Conservation (phyloP, 2,888 invertebrate genomes). For the Synergus umbraculus region DNA sequence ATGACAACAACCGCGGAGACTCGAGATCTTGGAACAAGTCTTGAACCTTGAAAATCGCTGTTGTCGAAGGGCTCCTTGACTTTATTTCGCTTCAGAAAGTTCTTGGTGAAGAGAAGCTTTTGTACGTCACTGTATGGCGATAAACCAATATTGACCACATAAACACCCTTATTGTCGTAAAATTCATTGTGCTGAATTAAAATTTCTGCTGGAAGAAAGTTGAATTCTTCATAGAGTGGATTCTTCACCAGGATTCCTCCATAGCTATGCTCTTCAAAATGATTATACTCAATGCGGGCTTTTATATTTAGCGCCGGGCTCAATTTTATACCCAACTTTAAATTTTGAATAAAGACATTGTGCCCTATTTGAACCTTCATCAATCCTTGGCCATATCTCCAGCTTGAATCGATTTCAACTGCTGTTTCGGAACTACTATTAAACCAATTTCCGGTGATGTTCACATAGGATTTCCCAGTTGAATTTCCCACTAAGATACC, state of each 20-base stretch:
- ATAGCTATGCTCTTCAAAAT: slow-evolving; percentile 88
- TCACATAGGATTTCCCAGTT: slow-evolving; percentile 90
- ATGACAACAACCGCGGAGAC: slow-evolving; percentile 96
- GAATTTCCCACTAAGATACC: slow-evolving; percentile 96
- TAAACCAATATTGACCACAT: slow-evolving; percentile 91
- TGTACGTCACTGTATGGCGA: slow-evolving; percentile 93
- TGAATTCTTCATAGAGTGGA: slow-evolving; percentile 88
- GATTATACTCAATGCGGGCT: slow-evolving; percentile 91
- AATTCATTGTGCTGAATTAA: slow-evolving; percentile 93
- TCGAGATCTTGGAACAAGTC: slow-evolving; percentile 91
- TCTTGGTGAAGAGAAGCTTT: slow-evolving; percentile 89
- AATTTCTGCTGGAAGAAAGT: slow-evolving; percentile 85
- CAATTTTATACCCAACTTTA: slow-evolving; percentile 86
- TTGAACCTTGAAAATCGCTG: slow-evolving; percentile 81
- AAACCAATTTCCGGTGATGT: slow-evolving; percentile 95
- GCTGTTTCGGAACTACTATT: slow-evolving; percentile 88
- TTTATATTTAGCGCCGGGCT: slow-evolving; percentile 90
- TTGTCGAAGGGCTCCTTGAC: slow-evolving; percentile 91
- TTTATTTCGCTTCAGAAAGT: slow-evolving; percentile 91
- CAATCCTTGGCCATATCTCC: slow-evolving; percentile 84
- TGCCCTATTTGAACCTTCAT: slow-evolving; percentile 89
- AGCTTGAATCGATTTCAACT: slow-evolving; percentile 91
- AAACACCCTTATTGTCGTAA: slow-evolving; percentile 91
- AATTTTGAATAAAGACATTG: slow-evolving; percentile 88
- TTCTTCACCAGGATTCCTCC: slow-evolving; percentile 93